Conservation (phyloP, 1,140 invertebrate genomes). For the Anagrus nilaparvatae region DNA sequence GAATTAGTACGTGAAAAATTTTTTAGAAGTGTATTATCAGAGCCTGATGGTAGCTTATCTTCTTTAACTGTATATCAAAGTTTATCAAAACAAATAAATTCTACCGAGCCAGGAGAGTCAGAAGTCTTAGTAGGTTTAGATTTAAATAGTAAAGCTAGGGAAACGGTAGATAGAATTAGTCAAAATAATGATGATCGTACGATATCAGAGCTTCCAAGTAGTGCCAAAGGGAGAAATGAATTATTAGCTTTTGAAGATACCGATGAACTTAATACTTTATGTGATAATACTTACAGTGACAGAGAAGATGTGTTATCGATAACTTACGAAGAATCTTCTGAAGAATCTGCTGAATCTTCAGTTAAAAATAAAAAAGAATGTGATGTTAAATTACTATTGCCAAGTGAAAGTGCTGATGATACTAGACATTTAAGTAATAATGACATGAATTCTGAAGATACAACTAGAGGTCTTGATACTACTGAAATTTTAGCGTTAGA, state of each 20-base stretch:
- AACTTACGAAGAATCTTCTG: slow-evolving; percentile 9
- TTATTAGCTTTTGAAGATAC: slow-evolving; percentile 12
- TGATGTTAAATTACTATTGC: too few species aligned
- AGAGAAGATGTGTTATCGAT: slow-evolving; percentile 8
- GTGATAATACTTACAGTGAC: slow-evolving; percentile 9
- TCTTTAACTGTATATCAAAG: slow-evolving; percentile 3
- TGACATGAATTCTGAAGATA: not conserved
- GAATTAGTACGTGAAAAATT: slow-evolving; percentile 29
- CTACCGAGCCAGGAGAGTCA: slow-evolving; percentile 37
- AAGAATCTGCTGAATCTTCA: slow-evolving; percentile 5
- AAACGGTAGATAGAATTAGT: not conserved
- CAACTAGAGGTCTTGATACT: not conserved
- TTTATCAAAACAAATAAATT: slow-evolving; percentile 45
- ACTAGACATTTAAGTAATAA: not conserved
- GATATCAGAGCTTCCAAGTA: slow-evolving; percentile 3
- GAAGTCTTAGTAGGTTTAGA: slow-evolving; percentile 43
- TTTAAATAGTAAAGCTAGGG: slow-evolving; percentile 16
- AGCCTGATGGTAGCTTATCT: slow-evolving; percentile 15
- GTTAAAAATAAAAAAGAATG: not conserved
- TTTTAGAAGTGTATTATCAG: slow-evolving; percentile 25
- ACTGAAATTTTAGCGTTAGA: not conserved
- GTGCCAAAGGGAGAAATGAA: slow-evolving; percentile 12
- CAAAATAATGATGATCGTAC: not conserved
- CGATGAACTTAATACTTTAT: slow-evolving; percentile 4
- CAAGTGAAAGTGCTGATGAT: not conserved